Evolutionary conservation across 2,888 invertebrate species (phyloP).

Genomic region (Auanema freiburgensis): DNA sequence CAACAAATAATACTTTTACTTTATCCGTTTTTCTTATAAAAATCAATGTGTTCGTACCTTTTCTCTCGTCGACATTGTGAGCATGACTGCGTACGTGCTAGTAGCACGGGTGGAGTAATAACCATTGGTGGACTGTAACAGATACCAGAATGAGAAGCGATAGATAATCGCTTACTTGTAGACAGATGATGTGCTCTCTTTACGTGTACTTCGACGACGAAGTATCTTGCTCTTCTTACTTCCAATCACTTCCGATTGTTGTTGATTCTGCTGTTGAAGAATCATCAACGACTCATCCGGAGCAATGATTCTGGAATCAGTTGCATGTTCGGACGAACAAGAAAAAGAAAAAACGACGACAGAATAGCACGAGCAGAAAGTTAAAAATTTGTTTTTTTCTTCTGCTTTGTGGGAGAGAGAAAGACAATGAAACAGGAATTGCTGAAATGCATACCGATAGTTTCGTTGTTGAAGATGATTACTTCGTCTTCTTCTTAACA

Average conservation of each 20-base stretch:
- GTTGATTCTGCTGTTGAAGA: conserved; percentile 18
- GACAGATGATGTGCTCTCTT: conserved; percentile 9
- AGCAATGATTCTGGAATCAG: conserved; percentile 16
- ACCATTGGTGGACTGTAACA: conserved; percentile 30
- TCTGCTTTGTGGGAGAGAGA: no score
- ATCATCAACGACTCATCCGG: conserved; percentile 23
- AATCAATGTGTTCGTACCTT: conserved; percentile 16
- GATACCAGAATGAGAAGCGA: background rate
- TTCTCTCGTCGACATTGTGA: conserved; percentile 33
- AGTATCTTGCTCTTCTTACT: conserved; percentile 1
- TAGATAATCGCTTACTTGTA: conserved; percentile 3
- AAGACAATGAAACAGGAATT: no score
- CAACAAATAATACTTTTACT: background rate
- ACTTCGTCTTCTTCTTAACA: conserved; percentile 1
- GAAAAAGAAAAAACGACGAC: conserved; percentile 11
- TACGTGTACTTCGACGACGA: conserved; percentile 3
- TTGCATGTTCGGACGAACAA: no score
- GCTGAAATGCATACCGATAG: background rate
- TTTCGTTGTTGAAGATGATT: conserved; percentile 1
- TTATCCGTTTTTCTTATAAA: background rate
- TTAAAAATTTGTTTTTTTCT: no score
- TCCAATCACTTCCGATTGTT: background rate
- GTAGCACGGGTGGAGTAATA: conserved; percentile 41
- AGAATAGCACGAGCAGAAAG: no score
- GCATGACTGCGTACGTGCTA: conserved; percentile 34